phyloP scores from a whole-genome alignment of 2,113 vertebrate genomes.

The Gymnarchus niloticus region DNA sequence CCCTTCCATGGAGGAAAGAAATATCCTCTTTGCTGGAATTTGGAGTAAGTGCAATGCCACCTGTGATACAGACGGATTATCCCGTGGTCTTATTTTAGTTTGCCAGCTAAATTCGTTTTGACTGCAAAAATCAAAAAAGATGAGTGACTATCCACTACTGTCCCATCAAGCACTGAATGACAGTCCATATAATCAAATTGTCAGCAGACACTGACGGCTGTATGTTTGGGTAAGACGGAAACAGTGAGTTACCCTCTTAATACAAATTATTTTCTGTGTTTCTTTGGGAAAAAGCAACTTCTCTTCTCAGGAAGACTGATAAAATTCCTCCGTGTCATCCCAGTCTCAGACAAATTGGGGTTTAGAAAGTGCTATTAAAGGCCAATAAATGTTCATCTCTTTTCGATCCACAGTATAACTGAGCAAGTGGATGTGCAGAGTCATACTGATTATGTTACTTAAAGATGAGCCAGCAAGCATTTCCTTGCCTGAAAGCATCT shows the following conservation, averaged over 20 bases:
- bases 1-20: neutral
- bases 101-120: neutral
- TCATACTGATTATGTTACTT: neutral
- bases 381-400: neutral
- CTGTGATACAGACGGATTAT: conserved; percentile 1
- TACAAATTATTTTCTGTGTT: neutral
- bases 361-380: conserved; percentile 1
- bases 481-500: neutral
- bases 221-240: too few species aligned
- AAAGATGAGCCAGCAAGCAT: conserved; percentile 2
- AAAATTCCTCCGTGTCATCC: neutral
- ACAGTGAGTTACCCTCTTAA: too few species aligned
- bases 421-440: neutral
- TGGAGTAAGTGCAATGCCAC: neutral
- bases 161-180: neutral
- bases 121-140: neutral
- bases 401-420: neutral
- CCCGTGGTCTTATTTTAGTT: neutral
- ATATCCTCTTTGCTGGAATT: neutral
- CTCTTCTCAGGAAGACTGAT: neutral
- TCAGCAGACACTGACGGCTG: neutral
- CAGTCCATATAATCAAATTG: neutral
- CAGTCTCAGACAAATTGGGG: neutral
- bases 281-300: neutral
- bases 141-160: neutral